A percentile compares a stretch with the other conserved stretches of the same genome.
Evolutionary conservation across 1,140 invertebrate species (phyloP).

Genomic region (Euwallacea fornicatus): DNA sequence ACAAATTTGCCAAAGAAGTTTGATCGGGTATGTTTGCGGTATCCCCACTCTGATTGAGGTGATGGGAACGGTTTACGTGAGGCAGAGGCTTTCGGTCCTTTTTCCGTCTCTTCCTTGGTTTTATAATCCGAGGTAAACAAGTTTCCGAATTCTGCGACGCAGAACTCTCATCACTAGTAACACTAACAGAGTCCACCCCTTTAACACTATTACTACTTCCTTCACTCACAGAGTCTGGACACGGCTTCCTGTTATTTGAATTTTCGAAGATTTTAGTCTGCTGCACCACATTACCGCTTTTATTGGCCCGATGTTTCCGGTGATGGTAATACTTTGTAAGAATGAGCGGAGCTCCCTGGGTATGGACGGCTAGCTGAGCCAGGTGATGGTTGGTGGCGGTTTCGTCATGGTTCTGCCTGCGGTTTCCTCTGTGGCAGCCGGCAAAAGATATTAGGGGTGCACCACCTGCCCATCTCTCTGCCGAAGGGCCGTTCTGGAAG

Average conservation of each 20-base stretch:
- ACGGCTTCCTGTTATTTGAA: constrained; percentile 49
- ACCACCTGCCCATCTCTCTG: constrained; percentile 51
- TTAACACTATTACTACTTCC: constrained; percentile 69
- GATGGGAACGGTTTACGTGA: constrained; percentile 45
- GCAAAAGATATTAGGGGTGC: constrained; percentile 49
- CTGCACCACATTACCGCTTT: constrained; percentile 39
- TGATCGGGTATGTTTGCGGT: no score
- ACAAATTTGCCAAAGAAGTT: neutral
- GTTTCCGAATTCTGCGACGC: constrained; percentile 72
- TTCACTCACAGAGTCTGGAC: constrained; percentile 67
- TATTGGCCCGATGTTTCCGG: constrained; percentile 47
- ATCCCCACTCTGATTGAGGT: constrained; percentile 17
- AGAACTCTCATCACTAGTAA: constrained; percentile 76
- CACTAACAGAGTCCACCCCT: constrained; percentile 65
- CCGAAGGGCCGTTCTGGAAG: constrained; percentile 44
- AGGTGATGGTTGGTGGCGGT: constrained; percentile 50
- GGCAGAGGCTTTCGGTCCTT: constrained; percentile 77
- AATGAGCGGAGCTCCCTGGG: constrained; percentile 75
- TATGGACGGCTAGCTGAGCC: constrained; percentile 70
- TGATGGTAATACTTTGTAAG: constrained; percentile 58
- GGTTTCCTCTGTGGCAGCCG: constrained; percentile 35
- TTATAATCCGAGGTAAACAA: constrained; percentile 82
- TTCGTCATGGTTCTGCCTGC: constrained; percentile 13
- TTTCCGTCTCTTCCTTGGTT: constrained; percentile 84
- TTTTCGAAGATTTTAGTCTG: constrained; percentile 37